Evolutionary conservation across 2,113 vertebrate genomes (phyloP).

Genomic region (Cromileptes altivelis): DNA sequence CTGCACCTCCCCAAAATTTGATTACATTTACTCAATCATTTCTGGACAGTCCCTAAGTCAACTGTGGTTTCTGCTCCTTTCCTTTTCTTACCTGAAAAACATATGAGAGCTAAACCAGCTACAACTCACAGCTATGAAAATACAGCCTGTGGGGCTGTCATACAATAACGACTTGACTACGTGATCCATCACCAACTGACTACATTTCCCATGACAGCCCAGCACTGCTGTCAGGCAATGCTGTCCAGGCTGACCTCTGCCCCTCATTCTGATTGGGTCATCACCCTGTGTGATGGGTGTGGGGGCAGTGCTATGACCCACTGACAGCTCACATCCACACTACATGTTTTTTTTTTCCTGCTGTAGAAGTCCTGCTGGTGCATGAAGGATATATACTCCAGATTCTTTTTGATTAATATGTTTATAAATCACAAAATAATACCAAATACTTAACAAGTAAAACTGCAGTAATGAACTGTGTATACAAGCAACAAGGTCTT

Average conservation of each 20-base stretch:
- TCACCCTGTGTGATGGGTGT: conserved; percentile 8
- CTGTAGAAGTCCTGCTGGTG: background rate
- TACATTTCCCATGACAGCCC: conserved; percentile 64
- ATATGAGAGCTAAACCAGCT: background rate
- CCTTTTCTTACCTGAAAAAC: background rate
- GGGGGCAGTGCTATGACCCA: background rate
- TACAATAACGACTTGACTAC: conserved; percentile 26
- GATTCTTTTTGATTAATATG: background rate
- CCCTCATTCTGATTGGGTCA: conserved; percentile 52
- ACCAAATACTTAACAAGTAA: background rate
- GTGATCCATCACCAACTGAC: conserved; percentile 44
- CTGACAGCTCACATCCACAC: conserved; percentile 21
- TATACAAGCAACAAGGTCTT: background rate
- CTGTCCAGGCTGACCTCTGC: conserved; percentile 42
- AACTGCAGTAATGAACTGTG: background rate
- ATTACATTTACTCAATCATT: background rate
- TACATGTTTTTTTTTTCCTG: conserved; percentile 13
- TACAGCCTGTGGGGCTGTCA: conserved; percentile 6
- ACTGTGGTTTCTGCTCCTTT: background rate
- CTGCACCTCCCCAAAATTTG: no score
- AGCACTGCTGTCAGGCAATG: conserved; percentile 46
- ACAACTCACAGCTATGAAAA: background rate
- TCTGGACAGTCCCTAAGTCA: background rate
- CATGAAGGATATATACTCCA: background rate
- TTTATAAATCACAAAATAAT: background rate